Base-by-base conservation (phyloP, 2,113 vertebrate genomes). In the Sula dactylatra region DNA sequence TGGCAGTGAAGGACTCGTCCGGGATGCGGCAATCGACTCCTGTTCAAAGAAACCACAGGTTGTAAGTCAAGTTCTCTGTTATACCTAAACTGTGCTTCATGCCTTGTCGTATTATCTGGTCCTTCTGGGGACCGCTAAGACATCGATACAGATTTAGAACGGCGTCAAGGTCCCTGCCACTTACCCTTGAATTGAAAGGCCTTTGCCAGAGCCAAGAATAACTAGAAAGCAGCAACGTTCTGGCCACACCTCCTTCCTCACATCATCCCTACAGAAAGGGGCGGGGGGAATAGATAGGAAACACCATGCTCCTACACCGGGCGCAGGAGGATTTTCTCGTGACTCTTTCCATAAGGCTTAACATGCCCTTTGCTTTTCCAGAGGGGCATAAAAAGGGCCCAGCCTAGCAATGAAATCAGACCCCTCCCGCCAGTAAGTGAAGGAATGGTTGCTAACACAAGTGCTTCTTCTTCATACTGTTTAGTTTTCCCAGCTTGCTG, bases 121-220 rank as follows among this genome's bases (percentile, higher is more conserved):
- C 74, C 64, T 90, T 76, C 50, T 92, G 42, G 74, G 50, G 58
- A 93, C 27, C 54, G 77, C 78, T 73, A 21, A 77, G 66, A 40
- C 66, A 86, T 49, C 10, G 1, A 56, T 49, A 77, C 32, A 88
- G 59, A 97, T 90, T 88, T 55, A 94, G 78, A 97, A 82, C 8
- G 0, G 67, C 0, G 0, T 90, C 94, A 97, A 97, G 94, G 96
- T 95, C 93, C 71, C 55, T 95, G 74, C n/a, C 45, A 27, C 86
- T 95, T 96, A 94, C 42, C 89, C 94, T 96, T 96, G 95, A 95
- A 82, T 56, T 16, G 47, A 78, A 92, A 86, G 82, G 38, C 93
- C 94, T 96, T 97, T 96, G 42, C 76, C 47, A 90, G 89, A 94
- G 93, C 93, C 97, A 97, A 97, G 84, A 96, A 96, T 82, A 97